Percentiles rank a stretch among this genome's conserved stretches.
phyloP scores from a whole-genome alignment of 2,888 invertebrate species.

The Tortrix viridana region DNA sequence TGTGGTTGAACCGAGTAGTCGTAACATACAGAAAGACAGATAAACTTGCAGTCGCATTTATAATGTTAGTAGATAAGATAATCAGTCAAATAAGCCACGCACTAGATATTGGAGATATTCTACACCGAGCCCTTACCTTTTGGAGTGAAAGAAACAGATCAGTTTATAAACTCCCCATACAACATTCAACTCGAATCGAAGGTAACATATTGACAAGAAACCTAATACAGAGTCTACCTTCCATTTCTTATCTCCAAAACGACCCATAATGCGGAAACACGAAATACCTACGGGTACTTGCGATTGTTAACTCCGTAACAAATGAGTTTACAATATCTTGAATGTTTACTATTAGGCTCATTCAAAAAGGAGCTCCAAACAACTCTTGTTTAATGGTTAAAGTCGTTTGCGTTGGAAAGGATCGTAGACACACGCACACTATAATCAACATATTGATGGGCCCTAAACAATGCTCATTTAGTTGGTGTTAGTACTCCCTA shows the following conservation, averaged over 20 bases:
- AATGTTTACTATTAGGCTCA: background rate
- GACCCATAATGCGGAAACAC: constrained; percentile 14
- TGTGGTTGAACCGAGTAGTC: too few relatives aligned
- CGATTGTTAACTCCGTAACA: constrained; percentile 36
- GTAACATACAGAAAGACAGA: too few relatives aligned
- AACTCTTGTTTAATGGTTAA: background rate
- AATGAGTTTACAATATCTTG: constrained; percentile 32
- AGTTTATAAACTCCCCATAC: background rate
- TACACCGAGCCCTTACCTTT: too few relatives aligned
- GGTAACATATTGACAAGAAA: constrained; percentile 16
- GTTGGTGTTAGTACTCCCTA: constrained; percentile 29
- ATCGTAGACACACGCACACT: constrained; percentile 20
- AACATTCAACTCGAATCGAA: constrained; percentile 2
- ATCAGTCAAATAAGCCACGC: too few relatives aligned
- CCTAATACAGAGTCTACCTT: constrained; percentile 15
- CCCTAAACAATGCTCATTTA: constrained; percentile 41
- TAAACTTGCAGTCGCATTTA: too few relatives aligned
- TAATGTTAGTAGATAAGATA: too few relatives aligned
- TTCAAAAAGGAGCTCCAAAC: background rate
- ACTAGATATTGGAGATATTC: too few relatives aligned
- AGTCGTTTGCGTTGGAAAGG: background rate
- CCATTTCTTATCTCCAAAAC: constrained; percentile 30
- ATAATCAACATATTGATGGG: constrained; percentile 39
- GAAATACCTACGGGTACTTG: constrained; percentile 21
- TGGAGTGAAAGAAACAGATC: background rate